Conservation (phyloP, 2,888 invertebrate genomes). For the Apotomis turbidana region DNA sequence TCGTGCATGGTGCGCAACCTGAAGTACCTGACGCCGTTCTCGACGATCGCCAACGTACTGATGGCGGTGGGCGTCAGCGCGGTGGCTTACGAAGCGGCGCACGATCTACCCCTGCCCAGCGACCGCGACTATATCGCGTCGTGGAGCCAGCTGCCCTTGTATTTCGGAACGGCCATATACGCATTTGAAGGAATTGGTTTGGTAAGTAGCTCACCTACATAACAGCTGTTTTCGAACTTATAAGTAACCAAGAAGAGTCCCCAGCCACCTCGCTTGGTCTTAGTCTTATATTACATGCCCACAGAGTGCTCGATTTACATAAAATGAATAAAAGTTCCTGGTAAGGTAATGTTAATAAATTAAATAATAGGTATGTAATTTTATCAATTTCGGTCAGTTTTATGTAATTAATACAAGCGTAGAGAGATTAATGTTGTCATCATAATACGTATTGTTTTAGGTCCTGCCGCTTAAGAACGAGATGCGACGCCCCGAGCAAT, state of each 20-base stretch:
- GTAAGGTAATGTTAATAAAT: no score
- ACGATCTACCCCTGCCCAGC: slow-evolving; percentile 86
- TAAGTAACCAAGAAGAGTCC: no score
- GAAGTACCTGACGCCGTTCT: slow-evolving; percentile 95
- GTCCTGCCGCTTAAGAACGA: slow-evolving; percentile 97
- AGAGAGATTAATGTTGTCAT: no score
- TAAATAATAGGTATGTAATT: no score
- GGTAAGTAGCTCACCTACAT: slow-evolving; percentile 76
- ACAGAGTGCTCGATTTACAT: no score
- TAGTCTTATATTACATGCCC: no score
- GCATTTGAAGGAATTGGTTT: slow-evolving; percentile 98
- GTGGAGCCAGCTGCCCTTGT: slow-evolving; percentile 89
- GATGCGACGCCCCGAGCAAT: slow-evolving; percentile 91
- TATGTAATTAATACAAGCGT: no score
- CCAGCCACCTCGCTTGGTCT: no score
- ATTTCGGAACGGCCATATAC: slow-evolving; percentile 97
- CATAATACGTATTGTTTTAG: slow-evolving; percentile 66
- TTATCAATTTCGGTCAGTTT: no score
- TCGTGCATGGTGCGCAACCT: slow-evolving; percentile 92
- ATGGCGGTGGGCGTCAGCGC: slow-evolving; percentile 89
- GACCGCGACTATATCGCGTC: slow-evolving; percentile 85
- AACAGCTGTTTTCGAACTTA: no score
- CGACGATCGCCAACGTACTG: slow-evolving; percentile 94
- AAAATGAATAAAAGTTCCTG: no score
- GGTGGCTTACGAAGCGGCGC: slow-evolving; percentile 90